Evolutionary conservation across 92 coral and sea anemone species (phyloP).

Genomic region (Epizoanthus illoricatus): DNA sequence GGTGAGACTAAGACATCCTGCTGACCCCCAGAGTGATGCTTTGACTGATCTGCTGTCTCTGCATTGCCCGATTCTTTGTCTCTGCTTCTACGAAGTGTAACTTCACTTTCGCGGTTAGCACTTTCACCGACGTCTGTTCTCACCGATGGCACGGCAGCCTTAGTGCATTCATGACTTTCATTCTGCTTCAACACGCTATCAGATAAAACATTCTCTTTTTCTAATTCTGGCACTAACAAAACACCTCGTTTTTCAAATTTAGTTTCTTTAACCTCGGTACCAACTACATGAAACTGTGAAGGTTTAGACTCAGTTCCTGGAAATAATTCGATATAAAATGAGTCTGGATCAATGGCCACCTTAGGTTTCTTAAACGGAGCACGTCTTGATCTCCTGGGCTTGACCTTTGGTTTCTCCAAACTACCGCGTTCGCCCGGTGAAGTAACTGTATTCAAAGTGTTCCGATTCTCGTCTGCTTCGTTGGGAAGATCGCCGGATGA

Average conservation of each 20-base stretch:
- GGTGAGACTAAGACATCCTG: slow-evolving; percentile 23
- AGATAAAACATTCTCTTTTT: not conserved
- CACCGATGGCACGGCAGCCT: not conserved
- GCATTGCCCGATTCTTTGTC: not conserved
- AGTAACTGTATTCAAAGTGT: not conserved
- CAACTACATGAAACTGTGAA: slow-evolving; percentile 39
- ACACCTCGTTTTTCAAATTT: not conserved
- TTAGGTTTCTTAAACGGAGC: slow-evolving; percentile 53
- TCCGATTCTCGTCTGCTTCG: slow-evolving; percentile 15
- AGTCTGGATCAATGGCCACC: slow-evolving; percentile 49
- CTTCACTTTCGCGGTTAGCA: no score
- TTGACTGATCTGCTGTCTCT: not conserved
- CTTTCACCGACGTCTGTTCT: not conserved
- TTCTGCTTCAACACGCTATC: not conserved
- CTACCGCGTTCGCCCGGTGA: not conserved
- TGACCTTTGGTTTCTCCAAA: not conserved
- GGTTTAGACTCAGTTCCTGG: slow-evolving; percentile 29
- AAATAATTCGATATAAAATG: slow-evolving; percentile 71
- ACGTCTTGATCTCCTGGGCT: slow-evolving; percentile 47
- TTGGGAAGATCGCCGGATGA: not conserved
- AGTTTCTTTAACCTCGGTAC: slow-evolving; percentile 43
- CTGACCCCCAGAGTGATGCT: not conserved
- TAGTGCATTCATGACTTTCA: not conserved
- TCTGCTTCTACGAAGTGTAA: not conserved
- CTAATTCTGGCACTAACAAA: not conserved